Evolutionary conservation across 2,888 invertebrate genomes (phyloP).

Genomic region (Meghimatium bilineatum): DNA sequence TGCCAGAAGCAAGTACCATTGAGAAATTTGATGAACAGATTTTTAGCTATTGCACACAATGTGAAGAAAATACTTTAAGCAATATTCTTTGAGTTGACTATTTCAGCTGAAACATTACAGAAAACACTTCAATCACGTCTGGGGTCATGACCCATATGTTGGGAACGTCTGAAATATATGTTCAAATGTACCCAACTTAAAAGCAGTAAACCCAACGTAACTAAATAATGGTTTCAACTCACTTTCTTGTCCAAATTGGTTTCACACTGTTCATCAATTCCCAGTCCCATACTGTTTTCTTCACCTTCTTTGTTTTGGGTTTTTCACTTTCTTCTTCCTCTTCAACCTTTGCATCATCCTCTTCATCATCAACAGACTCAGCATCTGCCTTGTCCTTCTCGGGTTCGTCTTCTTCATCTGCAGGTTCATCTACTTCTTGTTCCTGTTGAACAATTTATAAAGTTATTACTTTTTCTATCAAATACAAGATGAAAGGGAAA

Average conservation of each 20-base stretch:
- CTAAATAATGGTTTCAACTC: no score
- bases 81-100: no score
- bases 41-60: no score
- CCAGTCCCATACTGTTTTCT: slow-evolving; percentile 99
- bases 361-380: slow-evolving; percentile 64
- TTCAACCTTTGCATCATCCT: slow-evolving; percentile 81
- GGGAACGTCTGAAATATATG: no score
- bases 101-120: no score
- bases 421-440: slow-evolving; percentile 66
- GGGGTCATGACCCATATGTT: no score
- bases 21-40: no score
- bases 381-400: slow-evolving; percentile 69
- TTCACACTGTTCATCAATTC: slow-evolving; percentile 96
- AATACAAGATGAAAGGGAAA: not conserved
- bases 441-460: slow-evolving; percentile 22
- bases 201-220: no score
- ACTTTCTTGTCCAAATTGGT: slow-evolving; percentile 98
- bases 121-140: no score
- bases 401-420: slow-evolving; percentile 81
- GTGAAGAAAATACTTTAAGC: no score
- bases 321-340: slow-evolving; percentile 82
- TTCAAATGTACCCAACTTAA: no score
- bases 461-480: not conserved
- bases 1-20: no score
- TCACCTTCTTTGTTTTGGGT: slow-evolving; percentile 90